Conservation (phyloP, 1,140 invertebrate genomes). For the Muscidifurax raptorellus region DNA sequence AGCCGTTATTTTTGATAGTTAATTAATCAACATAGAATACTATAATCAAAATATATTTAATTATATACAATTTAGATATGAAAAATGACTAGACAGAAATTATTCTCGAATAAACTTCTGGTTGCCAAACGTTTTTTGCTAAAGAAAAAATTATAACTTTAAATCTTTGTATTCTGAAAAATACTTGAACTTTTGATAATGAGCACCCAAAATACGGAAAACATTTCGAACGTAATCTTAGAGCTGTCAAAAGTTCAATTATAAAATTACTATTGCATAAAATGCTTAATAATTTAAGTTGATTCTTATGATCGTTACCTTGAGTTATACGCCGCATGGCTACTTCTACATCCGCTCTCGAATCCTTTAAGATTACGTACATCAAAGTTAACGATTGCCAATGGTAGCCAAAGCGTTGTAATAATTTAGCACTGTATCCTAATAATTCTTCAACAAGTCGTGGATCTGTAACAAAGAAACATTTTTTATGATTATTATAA, state of each 20-base stretch:
- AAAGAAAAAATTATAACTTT: slow-evolving; percentile 39
- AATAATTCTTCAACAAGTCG: slow-evolving; percentile 77
- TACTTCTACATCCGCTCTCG: slow-evolving; percentile 81
- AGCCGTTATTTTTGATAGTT: not conserved
- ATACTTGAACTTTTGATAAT: slow-evolving; percentile 28
- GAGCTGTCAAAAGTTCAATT: not conserved
- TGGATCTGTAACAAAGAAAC: slow-evolving; percentile 73
- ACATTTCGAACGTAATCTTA: not conserved
- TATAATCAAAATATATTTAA: not conserved
- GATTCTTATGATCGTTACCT: slow-evolving; percentile 74
- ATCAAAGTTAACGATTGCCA: slow-evolving; percentile 85
- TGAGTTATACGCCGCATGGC: slow-evolving; percentile 82
- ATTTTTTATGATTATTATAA: not conserved
- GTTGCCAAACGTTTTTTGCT: slow-evolving; percentile 11
- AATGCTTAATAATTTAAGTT: not conserved
- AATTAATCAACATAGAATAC: slow-evolving; percentile 18
- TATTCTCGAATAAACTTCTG: slow-evolving; percentile 16
- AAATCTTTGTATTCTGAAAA: not conserved
- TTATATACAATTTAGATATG: slow-evolving; percentile 1
- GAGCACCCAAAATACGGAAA: not conserved
- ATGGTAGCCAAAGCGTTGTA: slow-evolving; percentile 83
- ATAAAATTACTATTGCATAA: not conserved
- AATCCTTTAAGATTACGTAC: slow-evolving; percentile 83
- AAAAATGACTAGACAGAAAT: not conserved
- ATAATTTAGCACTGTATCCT: slow-evolving; percentile 81